Evolutionary conservation across 1,140 invertebrate species (phyloP), one percentile per base, ranked within the genome.

Genomic region (Drosophila nigromelanica): DNA sequence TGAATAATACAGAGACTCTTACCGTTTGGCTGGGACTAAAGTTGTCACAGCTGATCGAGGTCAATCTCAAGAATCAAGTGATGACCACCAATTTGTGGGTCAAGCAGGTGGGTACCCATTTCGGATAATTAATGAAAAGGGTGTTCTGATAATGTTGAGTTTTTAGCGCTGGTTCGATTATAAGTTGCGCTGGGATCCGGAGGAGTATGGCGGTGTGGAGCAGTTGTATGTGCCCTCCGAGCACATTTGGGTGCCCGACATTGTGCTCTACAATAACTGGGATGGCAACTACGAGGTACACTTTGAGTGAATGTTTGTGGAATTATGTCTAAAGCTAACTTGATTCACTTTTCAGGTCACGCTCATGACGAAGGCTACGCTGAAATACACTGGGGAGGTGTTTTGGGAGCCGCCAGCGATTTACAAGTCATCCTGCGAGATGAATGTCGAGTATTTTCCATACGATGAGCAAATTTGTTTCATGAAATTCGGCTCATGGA

Each of bases 391-490:
- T 0, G 98, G 98, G 0, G 96, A 98, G 92, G 97, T 99, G 11
- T 95, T 95, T 50, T 99, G 98, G 98, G 98, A 98, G 91, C 99
- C 99, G 0, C 99, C 99, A 1, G 98, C 98, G 0, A 99, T 99
- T 92, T 99, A 99, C 93, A 99, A 99, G 92, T 98, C 97, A 24
- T 99, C 97, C 0, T 99, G 98, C 89, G 96, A 98, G 92, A 98
- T 98, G 73, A 97, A 97, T 89, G 96, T 99, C 0, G 97, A 99
- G 91, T 99, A 98, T 93, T 99, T 98, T 90, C 97, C 97, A 0
- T 98, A 98, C 87, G 97, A 98, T 90, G 96, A 97, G 80, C 98
- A 98, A 92, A 97, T 95, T 54, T 99, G 98, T 91, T 95, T 96
- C 73, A 98, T 99, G 96, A 98, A 98, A 92, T 99, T 99, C 85